These are phyloP conservation scores for Lobophora halterata DNA, from an alignment of 2,888 invertebrate species.

Conservation along the genomic window DNA sequence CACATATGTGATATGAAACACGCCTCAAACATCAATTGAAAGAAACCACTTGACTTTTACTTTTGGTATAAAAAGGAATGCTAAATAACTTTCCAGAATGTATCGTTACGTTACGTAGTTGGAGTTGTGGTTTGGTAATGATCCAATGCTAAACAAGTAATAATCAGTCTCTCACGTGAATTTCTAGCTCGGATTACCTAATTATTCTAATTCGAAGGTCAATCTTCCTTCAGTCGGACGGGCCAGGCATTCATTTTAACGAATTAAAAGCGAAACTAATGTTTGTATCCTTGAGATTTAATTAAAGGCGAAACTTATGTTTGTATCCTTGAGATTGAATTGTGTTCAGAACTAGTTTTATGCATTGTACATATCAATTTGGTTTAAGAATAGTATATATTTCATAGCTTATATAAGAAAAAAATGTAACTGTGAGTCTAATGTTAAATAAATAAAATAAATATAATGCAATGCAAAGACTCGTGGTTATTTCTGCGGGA, in stretches of 20 bases:
- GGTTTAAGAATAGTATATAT: not conserved
- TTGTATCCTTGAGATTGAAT: slow-evolving; percentile 32
- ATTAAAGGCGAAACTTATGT: too few species aligned
- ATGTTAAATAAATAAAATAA: too few species aligned
- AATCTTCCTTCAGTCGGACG: slow-evolving; percentile 37
- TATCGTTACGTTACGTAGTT: slow-evolving; percentile 8
- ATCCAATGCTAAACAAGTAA: slow-evolving; percentile 17
- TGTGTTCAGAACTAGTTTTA: too few species aligned
- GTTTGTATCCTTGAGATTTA: slow-evolving; percentile 30
- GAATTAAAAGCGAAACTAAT: slow-evolving; percentile 37
- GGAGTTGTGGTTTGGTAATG: slow-evolving; percentile 12
- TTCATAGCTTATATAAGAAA: too few species aligned
- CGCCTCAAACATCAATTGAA: slow-evolving; percentile 8
- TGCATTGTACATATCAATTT: too few species aligned
- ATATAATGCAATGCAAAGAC: slow-evolving; percentile 2
- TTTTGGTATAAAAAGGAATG: slow-evolving; percentile 10
- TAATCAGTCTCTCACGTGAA: slow-evolving; percentile 42
- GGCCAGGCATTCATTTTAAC: slow-evolving; percentile 31
- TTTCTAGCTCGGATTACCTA: slow-evolving; percentile 35
- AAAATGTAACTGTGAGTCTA: too few species aligned
- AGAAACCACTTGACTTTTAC: slow-evolving; percentile 18
- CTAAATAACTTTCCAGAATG: slow-evolving; percentile 18
- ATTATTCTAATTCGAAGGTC: slow-evolving; percentile 45
- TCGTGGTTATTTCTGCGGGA: slow-evolving; percentile 6
- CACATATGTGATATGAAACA: slow-evolving; percentile 10